phyloP scores from a whole-genome alignment of 1,140 invertebrate genomes.

The Macrostomum lignano region DNA sequence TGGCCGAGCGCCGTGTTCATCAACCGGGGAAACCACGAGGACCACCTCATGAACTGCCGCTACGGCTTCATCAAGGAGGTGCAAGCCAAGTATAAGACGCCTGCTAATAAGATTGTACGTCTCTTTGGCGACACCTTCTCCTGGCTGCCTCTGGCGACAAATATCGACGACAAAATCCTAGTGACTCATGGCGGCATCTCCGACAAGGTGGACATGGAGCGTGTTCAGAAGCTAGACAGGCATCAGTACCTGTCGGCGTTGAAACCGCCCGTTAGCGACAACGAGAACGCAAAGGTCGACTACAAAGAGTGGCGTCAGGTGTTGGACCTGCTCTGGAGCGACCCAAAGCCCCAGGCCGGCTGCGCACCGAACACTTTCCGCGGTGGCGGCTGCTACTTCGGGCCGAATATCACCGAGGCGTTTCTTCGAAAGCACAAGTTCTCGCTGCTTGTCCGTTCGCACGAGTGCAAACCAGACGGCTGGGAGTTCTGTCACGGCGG shows the following conservation, averaged over 20 bases:
- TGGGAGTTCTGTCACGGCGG: conserved; percentile 54
- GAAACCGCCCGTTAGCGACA: too few relatives aligned
- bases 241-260: too few relatives aligned
- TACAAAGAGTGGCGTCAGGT: conserved; percentile 37
- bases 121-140: conserved; percentile 56
- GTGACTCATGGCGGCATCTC: conserved; percentile 63
- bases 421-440: conserved; percentile 47
- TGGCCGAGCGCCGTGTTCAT: conserved; percentile 53
- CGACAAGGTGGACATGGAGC: conserved; percentile 44
- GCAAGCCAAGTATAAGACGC: conserved; percentile 51
- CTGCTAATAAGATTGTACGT: conserved; percentile 42
- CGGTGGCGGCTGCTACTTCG: conserved; percentile 64
- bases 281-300: too few relatives aligned
- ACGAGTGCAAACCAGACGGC: conserved; percentile 66
- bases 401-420: conserved; percentile 48
- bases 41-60: conserved; percentile 57
- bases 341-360: conserved; percentile 39
- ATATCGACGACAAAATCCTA: conserved; percentile 53
- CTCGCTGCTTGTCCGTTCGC: conserved; percentile 47
- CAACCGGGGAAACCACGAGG: conserved; percentile 68
- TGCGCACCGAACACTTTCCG: conserved; percentile 51
- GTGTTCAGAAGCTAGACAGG: conserved; percentile 41
- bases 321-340: conserved; percentile 64
- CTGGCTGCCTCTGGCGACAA: conserved; percentile 55
- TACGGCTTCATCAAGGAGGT: conserved; percentile 68